phyloP scores from a whole-genome alignment of 2,113 vertebrate species.

The Microtus ochrogaster region DNA sequence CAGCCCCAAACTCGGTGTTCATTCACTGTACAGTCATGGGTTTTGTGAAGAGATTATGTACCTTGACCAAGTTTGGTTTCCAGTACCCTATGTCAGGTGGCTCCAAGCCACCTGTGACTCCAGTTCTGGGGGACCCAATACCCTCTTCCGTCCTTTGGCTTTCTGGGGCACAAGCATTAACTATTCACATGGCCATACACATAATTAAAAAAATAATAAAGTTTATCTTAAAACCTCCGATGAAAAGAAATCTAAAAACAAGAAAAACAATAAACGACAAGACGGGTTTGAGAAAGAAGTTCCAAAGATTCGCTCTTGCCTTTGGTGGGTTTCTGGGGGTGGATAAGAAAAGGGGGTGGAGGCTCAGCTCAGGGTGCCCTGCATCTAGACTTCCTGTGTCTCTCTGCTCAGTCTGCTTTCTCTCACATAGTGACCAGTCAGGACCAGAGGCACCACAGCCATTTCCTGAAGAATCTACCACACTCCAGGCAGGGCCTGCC shows the following conservation, averaged over 20 bases:
- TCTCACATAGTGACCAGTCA: neutral
- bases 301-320: neutral
- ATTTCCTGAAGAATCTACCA: neutral
- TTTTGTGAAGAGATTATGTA: neutral
- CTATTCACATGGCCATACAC: neutral
- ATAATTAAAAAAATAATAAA: neutral
- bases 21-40: neutral
- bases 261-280: neutral
- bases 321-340: neutral
- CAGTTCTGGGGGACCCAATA: neutral
- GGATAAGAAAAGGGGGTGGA: neutral
- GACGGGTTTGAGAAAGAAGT: neutral
- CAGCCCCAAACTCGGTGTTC: neutral
- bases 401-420: neutral
- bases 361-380: neutral
- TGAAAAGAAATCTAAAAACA: neutral
- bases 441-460: neutral
- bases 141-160: neutral
- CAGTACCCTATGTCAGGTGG: neutral
- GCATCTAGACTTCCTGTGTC: accelerated
- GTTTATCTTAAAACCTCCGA: neutral
- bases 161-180: neutral
- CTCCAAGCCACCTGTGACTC: neutral
- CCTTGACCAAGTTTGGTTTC: neutral
- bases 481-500: neutral